Evolutionary conservation across 2,888 invertebrate species (phyloP), one percentile per base, ranked within the genome.

Genomic region (Smittia sp.): DNA sequence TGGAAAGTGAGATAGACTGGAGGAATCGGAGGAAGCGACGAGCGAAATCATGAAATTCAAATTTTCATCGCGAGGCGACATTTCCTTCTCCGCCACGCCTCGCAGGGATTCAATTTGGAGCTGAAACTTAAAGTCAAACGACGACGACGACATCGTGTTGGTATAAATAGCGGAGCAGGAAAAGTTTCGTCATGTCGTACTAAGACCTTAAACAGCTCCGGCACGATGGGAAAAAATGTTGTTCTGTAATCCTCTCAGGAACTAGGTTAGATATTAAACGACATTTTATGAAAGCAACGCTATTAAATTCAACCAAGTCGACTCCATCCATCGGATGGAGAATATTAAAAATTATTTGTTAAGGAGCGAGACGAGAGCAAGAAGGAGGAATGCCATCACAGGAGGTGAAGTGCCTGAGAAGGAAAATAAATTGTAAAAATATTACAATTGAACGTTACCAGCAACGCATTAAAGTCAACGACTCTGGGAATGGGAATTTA

Each of bases 351-450:
- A 63, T 58, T 22, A 58, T 58, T 58, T 58, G 58, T 58, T 13
- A 58, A 58, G 58, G 58, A 46, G 46, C 15, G 46, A 15, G 15
- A 58, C 7, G n/a, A 58, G 11, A 58, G 4, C 2, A 58, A 20
- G 58, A 58, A 24, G 24, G 22, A 58, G 24, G 22, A 58, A 24
- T 22, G 24, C 58, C 27, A 27, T 63, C 27, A 22, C 58, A 58
- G 13, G 22, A 22, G 22, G 20, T 22, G 58, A 58, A 22, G 58
- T 58, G 58, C 2, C 4, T 58, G 22, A 58, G 63, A 27, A 24
- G 27, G 27, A 63, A 63, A 63, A 63, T 63, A 63, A 63, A 63
- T 63, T 63, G 63, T 20, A 25, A 63, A 63, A 63, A 27, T 63
- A 63, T 63, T 25, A 63, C 63, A 63, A 63, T 63, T 27, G 63